Evolutionary conservation across 2,888 invertebrate genomes (phyloP).

Genomic region (Venusia cambrica): DNA sequence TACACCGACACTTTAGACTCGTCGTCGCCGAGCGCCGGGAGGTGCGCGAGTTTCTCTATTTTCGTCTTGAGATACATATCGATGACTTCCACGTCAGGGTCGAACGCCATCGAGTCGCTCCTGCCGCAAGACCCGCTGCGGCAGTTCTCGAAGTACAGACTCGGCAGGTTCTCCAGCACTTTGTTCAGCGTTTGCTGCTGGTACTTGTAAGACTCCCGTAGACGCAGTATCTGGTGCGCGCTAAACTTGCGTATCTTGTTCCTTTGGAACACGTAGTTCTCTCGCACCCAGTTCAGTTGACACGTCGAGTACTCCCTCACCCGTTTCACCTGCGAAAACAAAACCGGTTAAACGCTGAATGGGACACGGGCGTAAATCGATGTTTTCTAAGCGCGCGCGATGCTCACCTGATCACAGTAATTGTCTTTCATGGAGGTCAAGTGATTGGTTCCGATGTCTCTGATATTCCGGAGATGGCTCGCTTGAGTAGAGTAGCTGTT

Average conservation of each 20-base stretch:
- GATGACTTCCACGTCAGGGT: slow-evolving; percentile 83
- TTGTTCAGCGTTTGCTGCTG: slow-evolving; percentile 97
- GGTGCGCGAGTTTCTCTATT: slow-evolving; percentile 81
- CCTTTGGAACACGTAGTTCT: slow-evolving; percentile 97
- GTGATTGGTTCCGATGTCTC: slow-evolving; percentile 95
- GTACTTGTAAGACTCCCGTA: slow-evolving; percentile 96
- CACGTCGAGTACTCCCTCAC: slow-evolving; percentile 95
- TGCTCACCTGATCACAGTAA: slow-evolving; percentile 91
- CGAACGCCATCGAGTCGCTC: slow-evolving; percentile 88
- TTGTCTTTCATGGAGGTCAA: slow-evolving; percentile 93
- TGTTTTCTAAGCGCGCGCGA: not conserved
- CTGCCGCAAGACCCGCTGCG: slow-evolving; percentile 90
- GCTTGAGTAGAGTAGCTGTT: slow-evolving; percentile 94
- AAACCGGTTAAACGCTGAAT: slow-evolving; percentile 17
- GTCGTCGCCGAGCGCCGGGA: slow-evolving; percentile 80
- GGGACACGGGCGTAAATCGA: not conserved
- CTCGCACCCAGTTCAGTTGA: slow-evolving; percentile 95
- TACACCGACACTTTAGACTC: slow-evolving; percentile 88
- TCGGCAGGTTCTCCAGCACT: slow-evolving; percentile 94
- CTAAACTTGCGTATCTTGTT: slow-evolving; percentile 97
- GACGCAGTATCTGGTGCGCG: slow-evolving; percentile 92
- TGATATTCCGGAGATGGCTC: slow-evolving; percentile 91
- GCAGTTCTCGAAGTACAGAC: slow-evolving; percentile 95
- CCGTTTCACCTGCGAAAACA: slow-evolving; percentile 86
- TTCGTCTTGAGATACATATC: slow-evolving; percentile 86